phyloP scores from a whole-genome alignment of 2,888 invertebrate genomes.

The Melanchra persicariae region DNA sequence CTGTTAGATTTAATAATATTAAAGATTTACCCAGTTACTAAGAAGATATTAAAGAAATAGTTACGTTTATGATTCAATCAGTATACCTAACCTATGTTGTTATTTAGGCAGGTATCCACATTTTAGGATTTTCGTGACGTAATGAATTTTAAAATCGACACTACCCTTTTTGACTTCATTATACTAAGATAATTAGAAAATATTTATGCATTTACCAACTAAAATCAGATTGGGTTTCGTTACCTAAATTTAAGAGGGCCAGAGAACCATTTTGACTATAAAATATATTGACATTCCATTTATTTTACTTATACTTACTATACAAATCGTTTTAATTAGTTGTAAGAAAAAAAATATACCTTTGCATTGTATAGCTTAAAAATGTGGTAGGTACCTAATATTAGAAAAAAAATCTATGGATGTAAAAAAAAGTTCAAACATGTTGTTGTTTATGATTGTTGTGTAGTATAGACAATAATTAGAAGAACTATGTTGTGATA shows the following conservation, averaged over 20 bases:
- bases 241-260: constrained; percentile 45
- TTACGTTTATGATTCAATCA: not conserved
- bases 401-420: not conserved
- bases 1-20: not conserved
- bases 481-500: constrained; percentile 64
- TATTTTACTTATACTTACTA: constrained; percentile 23
- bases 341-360: not conserved
- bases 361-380: not conserved
- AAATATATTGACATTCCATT: constrained; percentile 54
- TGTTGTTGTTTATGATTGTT: constrained; percentile 30
- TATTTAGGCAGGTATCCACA: not conserved
- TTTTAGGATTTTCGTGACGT: not conserved
- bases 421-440: constrained; percentile 28
- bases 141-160: not conserved
- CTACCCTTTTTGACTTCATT: not conserved
- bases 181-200: not conserved
- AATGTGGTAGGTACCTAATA: no score
- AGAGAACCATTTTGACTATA: constrained; percentile 42
- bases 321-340: not conserved
- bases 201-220: constrained; percentile 39
- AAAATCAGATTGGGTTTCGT: constrained; percentile 23
- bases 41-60: not conserved
- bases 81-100: not conserved
- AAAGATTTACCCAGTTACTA: not conserved
- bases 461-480: constrained; percentile 34